phyloP scores from a whole-genome alignment of 2,113 vertebrate species.

The Silurus asotus region DNA sequence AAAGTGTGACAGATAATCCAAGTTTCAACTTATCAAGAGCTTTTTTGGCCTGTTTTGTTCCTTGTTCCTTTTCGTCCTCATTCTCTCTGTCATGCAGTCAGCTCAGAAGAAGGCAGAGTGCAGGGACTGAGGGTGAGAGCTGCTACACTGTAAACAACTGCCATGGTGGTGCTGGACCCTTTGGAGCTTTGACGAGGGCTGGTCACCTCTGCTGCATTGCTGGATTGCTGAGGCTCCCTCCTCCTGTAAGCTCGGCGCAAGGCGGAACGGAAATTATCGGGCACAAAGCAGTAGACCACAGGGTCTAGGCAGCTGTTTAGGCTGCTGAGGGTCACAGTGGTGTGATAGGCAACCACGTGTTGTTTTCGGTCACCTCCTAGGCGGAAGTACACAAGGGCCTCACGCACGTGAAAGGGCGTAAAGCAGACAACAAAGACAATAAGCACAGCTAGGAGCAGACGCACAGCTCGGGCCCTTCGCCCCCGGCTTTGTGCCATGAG shows the following conservation, averaged over 20 bases:
- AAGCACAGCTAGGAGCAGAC: conserved; percentile 85
- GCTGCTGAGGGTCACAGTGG: conserved; percentile 91
- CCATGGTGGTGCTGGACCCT: conserved; percentile 58
- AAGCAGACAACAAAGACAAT: conserved; percentile 94
- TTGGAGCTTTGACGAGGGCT: conserved; percentile 70
- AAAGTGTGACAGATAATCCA: neutral
- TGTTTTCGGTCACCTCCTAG: conserved; percentile 61
- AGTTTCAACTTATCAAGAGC: neutral
- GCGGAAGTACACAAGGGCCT: conserved; percentile 80
- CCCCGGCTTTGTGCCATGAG: conserved; percentile 84
- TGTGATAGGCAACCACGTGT: conserved; percentile 83
- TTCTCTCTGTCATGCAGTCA: conserved; percentile 13
- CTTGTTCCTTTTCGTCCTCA: neutral
- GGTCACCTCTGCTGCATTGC: conserved; percentile 37
- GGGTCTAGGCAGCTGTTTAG: conserved; percentile 97
- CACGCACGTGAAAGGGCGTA: conserved; percentile 88
- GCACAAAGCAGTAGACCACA: conserved; percentile 95
- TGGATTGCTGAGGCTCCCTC: conserved; percentile 31
- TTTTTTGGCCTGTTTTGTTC: neutral
- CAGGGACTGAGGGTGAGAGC: conserved; percentile 57
- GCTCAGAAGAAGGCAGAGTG: conserved; percentile 24
- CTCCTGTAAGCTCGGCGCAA: conserved; percentile 75
- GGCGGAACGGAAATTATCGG: conserved; percentile 86
- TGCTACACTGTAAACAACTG: conserved; percentile 63
- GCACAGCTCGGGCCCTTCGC: conserved; percentile 81